Evolutionary conservation across 64 coral and sea anemone species (phyloP), one percentile per base, ranked within the genome.

Genomic region (Porites australiensis): DNA sequence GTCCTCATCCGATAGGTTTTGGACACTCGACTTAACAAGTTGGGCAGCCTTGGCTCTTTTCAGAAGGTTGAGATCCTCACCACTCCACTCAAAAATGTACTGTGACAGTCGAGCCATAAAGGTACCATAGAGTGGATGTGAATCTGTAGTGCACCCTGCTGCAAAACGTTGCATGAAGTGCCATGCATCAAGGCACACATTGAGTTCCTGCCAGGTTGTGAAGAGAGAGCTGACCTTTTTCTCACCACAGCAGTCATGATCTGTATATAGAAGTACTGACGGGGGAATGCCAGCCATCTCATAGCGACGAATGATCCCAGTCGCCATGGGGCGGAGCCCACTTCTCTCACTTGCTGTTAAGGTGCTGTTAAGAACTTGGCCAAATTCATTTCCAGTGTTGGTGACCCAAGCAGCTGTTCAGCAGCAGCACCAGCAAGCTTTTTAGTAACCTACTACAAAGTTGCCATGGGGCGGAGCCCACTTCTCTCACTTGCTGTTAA

Each of bases 351-450:
- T 72, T 8, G 88, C 82, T 6, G 91, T 97, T 21, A 97, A 67
- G 46, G 94, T 83, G 37, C 66, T 90, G 63, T 90, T 97, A 0
- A 94, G 88, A 13, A 97, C 95, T 88, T 93, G 88, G 13, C 95
- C 95, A 27, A 86, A 93, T 23, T 97, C 88, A 47, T 97, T 96
- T 13, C 87, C 91, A 9, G 93, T 71, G 44, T 96, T 96, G 2
- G 95, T 96, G 0, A 44, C 16, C 81, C 91, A 92, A 6, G 78
- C 75, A 58, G 90, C 77, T 18, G 86, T 88, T 2, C 86, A 8
- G 90, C 86, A 71, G 71, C 83, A 45, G 18, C 14, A 37, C 93
- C 93, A 18, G 88, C 81, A 14, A 95, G 50, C 44, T 95, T 95
- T 69, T 91, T 90, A 4, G 89, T 88, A 47, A 90, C 78, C 78